Conservation (phyloP, 2,797 vertebrate species). For the Sparidentex hasta region DNA sequence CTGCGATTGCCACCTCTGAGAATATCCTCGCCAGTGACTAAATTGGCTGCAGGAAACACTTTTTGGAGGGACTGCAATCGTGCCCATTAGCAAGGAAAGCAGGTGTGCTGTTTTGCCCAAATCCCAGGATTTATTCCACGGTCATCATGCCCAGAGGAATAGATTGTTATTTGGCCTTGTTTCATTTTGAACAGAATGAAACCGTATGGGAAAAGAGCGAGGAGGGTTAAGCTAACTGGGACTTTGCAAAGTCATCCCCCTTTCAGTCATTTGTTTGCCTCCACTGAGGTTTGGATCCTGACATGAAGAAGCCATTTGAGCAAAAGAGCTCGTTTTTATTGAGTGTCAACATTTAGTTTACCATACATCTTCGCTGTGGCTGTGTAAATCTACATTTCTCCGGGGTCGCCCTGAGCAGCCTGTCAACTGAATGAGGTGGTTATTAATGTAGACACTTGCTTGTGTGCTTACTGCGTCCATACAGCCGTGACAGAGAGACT, state of each 20-base stretch:
- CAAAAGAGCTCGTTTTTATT: conserved; percentile 59
- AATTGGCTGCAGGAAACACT: conserved; percentile 78
- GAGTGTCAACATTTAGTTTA: conserved; percentile 62
- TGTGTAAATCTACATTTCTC: conserved; percentile 49
- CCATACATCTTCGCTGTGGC: conserved; percentile 24
- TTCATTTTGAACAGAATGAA: conserved; percentile 64
- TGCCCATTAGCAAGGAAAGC: conserved; percentile 77
- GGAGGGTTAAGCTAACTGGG: conserved; percentile 55
- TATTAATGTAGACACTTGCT: conserved; percentile 64
- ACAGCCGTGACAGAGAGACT: conserved; percentile 54
- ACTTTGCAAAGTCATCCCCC: conserved; percentile 67
- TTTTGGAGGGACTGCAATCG: conserved; percentile 57
- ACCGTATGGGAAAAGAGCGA: conserved; percentile 1
- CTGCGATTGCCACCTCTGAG: conserved; percentile 72
- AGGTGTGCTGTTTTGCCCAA: conserved; percentile 74
- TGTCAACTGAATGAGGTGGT: conserved; percentile 60
- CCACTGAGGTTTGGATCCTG: conserved; percentile 51
- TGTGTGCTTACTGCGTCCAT: conserved; percentile 34
- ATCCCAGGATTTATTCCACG: conserved; percentile 72
- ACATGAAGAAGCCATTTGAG: conserved; percentile 59
- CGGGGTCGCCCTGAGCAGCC: conserved; percentile 34
- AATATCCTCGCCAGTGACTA: conserved; percentile 69
- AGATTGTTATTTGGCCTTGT: conserved; percentile 65
- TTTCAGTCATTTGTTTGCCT: conserved; percentile 59
- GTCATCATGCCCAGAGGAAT: conserved; percentile 72